Base-by-base conservation (phyloP, 2,113 vertebrate species). In the Galemys pyrenaicus region DNA sequence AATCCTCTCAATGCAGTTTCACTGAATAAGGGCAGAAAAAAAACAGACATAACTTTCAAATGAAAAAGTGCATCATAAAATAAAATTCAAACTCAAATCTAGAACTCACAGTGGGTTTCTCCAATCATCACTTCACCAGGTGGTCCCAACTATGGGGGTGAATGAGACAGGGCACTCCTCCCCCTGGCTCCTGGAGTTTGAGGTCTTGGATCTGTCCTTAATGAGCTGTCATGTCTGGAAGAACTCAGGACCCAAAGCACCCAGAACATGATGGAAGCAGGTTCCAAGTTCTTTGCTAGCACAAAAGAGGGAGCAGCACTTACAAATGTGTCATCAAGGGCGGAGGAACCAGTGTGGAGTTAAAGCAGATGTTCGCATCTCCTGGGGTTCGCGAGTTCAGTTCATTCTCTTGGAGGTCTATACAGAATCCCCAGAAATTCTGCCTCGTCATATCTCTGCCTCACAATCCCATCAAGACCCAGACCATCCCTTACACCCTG, bases 21-120 rank as follows among this genome's bases (percentile, higher is more conserved):
- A 51, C 12, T 65, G 22, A 88, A 68, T 81, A 71, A 84, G 60
- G 67, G 67, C 9, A 93, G 16, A 74, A 64, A 74, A 64, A 74
- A 96, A 92, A 49, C 35, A 91, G 74, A 19, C 12, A 84, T 11
- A 79, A 92, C 6, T 58, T 60, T 70, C n/a, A 62, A 85, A 15
- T 83, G 41, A 91, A 56, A 84, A 62, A 37, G 39, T 39, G 54
- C 30, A 74, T 56, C 37, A 81, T 73, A 65, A 84, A 87, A 88
- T 81, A 26, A 81, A 30, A 62, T 60, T 39, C 6, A 74, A 92
- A 89, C 16, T 58, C n/a, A 92, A 65, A 60, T 87, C 15, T 83
- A 89, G 93, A 26, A 92, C 73, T 41, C 46, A 11, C 35, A 91
- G 54, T 30, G 62, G 8, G 60, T 12, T 75, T 70, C 82, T 85